Base-by-base conservation (phyloP, 2,888 invertebrate species). In the Rugalucina vietnamica region DNA sequence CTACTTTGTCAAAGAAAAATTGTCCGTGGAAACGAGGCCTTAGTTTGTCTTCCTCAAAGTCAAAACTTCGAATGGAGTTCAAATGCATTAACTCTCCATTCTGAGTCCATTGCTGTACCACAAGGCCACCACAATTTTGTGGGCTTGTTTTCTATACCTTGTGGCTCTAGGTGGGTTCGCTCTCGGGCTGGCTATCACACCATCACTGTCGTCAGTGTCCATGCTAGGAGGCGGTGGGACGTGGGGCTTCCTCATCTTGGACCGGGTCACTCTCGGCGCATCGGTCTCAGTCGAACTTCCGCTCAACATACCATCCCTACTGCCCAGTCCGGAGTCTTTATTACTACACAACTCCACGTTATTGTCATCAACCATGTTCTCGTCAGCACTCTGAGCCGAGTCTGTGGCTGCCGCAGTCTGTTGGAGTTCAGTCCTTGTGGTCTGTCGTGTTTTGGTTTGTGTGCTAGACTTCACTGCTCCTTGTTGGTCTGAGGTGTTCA, bases 221-320 rank as follows among this genome's bases (percentile, higher is more conserved):
- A 65, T 50, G 34, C 37, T 43, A 43, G 18, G 37, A 76, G 43
- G 60, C n/a, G 57, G 24, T 14, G 21, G 29, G n/a, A 43, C 60
- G 43, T 27, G 37, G 0, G 86, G 85, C 57, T 86, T 84, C 43
- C 84, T 65, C 75, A 84, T 82, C 82, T 88, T 89, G 1, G 84
- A 81, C 37, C 87, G 69, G 1, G 85, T 87, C 29, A 60, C 72
- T 24, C 84, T 57, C 1, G 75, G 75, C 36, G 36, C 57, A 0
- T 75, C 60, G 24, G 27, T 50, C 37, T 76, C 36, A 0, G 2
- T 18, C 21, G 65, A 34, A 65, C 34, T 34, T 1, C 34, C 3
- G 21, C 65, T 65, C 24, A 29, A 34, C 18, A 65, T 18, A 3
- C 65, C 34, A 34, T 5, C 29, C 21, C 34, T 65, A 34, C 1